A percentile compares a stretch with the other conserved stretches of the same genome.
Evolutionary conservation across 1,140 invertebrate species (phyloP).

Genomic region (Bombus confusus): DNA sequence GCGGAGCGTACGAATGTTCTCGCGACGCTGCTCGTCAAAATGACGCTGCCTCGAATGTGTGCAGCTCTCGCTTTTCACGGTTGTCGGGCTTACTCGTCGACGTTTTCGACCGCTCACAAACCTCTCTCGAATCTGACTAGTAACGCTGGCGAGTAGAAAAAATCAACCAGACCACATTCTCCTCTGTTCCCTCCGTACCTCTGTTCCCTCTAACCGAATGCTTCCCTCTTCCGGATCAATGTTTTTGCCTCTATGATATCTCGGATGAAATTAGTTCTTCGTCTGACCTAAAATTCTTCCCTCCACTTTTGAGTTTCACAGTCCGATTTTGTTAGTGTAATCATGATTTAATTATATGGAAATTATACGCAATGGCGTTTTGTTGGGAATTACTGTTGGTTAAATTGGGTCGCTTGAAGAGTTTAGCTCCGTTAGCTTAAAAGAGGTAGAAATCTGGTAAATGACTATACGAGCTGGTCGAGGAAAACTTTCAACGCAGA

Average conservation of each 20-base stretch:
- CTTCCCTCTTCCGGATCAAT: too few relatives aligned
- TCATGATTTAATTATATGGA: neutral
- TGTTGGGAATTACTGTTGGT: too few relatives aligned
- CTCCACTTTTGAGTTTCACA: neutral
- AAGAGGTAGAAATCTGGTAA: neutral
- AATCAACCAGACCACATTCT: neutral
- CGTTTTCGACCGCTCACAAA: constrained; percentile 30
- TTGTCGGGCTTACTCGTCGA: constrained; percentile 8
- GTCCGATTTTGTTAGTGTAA: too few relatives aligned
- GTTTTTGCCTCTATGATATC: neutral
- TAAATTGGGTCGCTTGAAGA: neutral
- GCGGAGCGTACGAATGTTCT: constrained; percentile 27
- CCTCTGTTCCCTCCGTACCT: neutral
- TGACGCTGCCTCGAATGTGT: constrained; percentile 4
- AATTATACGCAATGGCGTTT: neutral
- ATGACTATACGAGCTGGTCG: neutral
- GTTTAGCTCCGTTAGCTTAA: neutral
- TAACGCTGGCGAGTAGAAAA: neutral
- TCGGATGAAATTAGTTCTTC: neutral
- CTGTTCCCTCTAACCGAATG: neutral
- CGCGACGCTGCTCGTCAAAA: constrained; percentile 42
- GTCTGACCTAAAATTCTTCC: neutral
- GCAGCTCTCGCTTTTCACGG: constrained; percentile 26
- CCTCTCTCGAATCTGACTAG: neutral
- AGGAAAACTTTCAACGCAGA: neutral